These are phyloP conservation scores for Caenorhabditis inopinata DNA, from an alignment of 1,140 invertebrate genomes.

Conservation along the genomic window DNA sequence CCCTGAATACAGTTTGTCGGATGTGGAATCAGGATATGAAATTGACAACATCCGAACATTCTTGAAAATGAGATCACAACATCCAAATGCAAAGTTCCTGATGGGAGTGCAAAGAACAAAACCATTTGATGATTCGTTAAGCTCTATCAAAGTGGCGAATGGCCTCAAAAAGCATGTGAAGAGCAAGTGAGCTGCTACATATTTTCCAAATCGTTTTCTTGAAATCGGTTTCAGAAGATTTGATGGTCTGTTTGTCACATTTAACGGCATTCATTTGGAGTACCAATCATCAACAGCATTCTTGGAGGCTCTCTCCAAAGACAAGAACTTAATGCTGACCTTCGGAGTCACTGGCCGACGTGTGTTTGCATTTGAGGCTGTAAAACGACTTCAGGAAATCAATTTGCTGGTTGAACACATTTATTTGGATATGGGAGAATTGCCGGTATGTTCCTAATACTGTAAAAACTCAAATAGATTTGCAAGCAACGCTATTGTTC, in stretches of 20 bases:
- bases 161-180: not conserved
- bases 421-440: constrained; percentile 17
- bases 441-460: not conserved
- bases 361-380: not conserved
- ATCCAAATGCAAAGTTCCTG: not conserved
- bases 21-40: not conserved
- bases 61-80: not conserved
- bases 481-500: no score
- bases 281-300: not conserved
- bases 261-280: not conserved
- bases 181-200: not conserved
- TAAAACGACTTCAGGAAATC: not conserved
- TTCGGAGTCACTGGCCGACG: not conserved
- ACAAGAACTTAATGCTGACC: not conserved
- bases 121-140: not conserved
- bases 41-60: not conserved
- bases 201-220: no score
- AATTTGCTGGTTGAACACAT: not conserved
- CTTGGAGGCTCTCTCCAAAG: not conserved
- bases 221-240: not conserved
- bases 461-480: no score
- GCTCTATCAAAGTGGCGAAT: not conserved
- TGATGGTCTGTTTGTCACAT: not conserved
- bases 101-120: not conserved
- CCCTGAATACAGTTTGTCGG: not conserved